Evolutionary conservation across 2,888 invertebrate genomes (phyloP), one percentile per base, ranked within the genome.

Genomic region (Chromoteleia sp.): DNA sequence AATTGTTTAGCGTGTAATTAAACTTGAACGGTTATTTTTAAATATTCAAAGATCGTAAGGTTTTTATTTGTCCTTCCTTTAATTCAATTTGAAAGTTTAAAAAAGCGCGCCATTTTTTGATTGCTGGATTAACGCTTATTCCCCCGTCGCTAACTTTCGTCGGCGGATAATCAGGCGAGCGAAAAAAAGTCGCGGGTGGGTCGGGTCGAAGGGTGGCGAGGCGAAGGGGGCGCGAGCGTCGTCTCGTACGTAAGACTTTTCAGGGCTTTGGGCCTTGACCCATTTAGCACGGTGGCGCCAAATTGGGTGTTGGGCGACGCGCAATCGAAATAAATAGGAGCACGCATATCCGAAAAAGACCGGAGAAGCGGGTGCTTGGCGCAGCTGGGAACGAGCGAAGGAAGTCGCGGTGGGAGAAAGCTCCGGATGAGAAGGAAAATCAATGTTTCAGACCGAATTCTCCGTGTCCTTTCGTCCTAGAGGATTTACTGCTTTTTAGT

Each of bases 211-310:
- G 33, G 33, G 29, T 3, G 15, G 14, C 2, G 17, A 1, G 33
- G 5, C 8, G 21, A 30, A 15, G 48, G n/a, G 17, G 67, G 56
- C 3, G 21, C n/a, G n/a, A 15, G 56, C 58, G 14, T 2, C 14
- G 25, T 21, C 61, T 56, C 33, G 29, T n/a, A 61, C 15, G 36
- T 41, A 52, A 70, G 63, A 56, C 25, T 67, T 59, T 79, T 67
- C 61, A 73, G 54, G 54, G 79, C 84, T 83, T 58, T 85, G 86
- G 86, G 86, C 90, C 90, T 90, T 90, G 90, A 90, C 90, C 90
- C 88, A 90, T 89, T 89, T 90, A 83, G 84, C 83, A 84, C 79
- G 85, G 74, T 86, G 89, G 89, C 90, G 90, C 88, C 89, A 88
- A 90, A 88, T 88, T 86, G 89, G 86, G 87, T 86, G 88, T 83